phyloP scores from a whole-genome alignment of 2,888 invertebrate genomes.

The Apotomis betuletana region DNA sequence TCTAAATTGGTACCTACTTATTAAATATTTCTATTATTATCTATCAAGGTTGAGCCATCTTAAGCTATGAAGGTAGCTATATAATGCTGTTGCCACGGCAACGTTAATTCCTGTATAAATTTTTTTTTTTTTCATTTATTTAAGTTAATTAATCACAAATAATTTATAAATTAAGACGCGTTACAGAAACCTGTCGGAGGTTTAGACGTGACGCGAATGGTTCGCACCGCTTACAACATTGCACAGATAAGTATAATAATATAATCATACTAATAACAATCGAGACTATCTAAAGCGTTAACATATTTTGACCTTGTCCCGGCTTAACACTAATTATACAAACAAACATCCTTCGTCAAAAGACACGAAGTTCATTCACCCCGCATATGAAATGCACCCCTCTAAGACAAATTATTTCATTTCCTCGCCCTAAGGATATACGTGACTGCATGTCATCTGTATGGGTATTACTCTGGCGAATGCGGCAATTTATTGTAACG shows the following conservation, averaged over 20 bases:
- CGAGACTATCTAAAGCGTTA: conserved; percentile 28
- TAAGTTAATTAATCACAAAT: too few relatives aligned
- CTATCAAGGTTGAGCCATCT: too few relatives aligned
- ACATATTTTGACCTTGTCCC: conserved; percentile 14
- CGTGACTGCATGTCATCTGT: conserved; percentile 76
- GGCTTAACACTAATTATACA: conserved; percentile 28
- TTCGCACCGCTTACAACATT: too few relatives aligned
- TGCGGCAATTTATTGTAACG: conserved; percentile 66
- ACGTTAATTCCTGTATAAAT: conserved; percentile 43
- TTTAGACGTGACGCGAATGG: too few relatives aligned
- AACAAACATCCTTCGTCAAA: conserved; percentile 25
- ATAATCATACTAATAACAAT: too few relatives aligned
- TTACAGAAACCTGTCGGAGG: too few relatives aligned
- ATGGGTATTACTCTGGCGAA: conserved; percentile 55
- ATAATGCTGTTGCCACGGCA: conserved; percentile 1
- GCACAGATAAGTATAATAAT: too few relatives aligned
- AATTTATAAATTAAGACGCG: too few relatives aligned
- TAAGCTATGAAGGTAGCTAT: too few relatives aligned
- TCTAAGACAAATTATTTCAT: conserved; percentile 83
- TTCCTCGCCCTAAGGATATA: conserved; percentile 75
- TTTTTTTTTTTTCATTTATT: too few relatives aligned
- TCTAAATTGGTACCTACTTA: too few relatives aligned
- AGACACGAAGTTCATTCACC: conserved; percentile 68
- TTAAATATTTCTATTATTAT: too few relatives aligned
- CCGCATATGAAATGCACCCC: conserved; percentile 82